Percentiles rank a stretch among this genome's conserved stretches.
These are phyloP conservation scores for Antennarius maculatus DNA, from an alignment of 2,797 vertebrate genomes.

Conservation along the genomic window DNA sequence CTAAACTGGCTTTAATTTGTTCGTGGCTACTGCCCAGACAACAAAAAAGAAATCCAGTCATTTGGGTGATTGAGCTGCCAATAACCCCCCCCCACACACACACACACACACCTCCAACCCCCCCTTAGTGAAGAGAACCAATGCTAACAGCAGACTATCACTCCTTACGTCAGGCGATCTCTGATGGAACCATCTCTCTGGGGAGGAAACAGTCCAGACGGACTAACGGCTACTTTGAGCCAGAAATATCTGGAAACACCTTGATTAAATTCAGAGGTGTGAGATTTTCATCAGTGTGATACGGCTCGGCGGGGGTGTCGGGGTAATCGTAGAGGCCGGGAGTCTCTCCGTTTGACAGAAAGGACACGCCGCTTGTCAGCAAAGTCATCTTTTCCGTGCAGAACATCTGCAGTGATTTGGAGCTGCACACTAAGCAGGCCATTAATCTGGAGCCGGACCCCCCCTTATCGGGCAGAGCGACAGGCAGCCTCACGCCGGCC, in stretches of 20 bases:
- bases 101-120: neutral
- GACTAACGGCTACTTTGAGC: slow-evolving; percentile 37
- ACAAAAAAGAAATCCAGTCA: slow-evolving; percentile 29
- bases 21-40: slow-evolving; percentile 20
- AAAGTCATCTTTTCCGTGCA: slow-evolving; percentile 77
- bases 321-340: slow-evolving; percentile 43
- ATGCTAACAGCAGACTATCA: slow-evolving; percentile 44
- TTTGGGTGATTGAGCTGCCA: slow-evolving; percentile 53
- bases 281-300: slow-evolving; percentile 72
- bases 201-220: slow-evolving; percentile 32
- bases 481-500: slow-evolving; percentile 58
- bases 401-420: slow-evolving; percentile 66
- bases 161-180: slow-evolving; percentile 51
- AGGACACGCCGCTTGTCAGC: slow-evolving; percentile 79
- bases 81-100: slow-evolving; percentile 7
- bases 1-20: slow-evolving; percentile 35
- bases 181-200: slow-evolving; percentile 41
- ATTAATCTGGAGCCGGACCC: slow-evolving; percentile 71
- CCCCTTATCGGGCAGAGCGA: slow-evolving; percentile 69
- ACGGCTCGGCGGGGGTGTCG: slow-evolving; percentile 48
- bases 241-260: slow-evolving; percentile 62
- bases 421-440: slow-evolving; percentile 64
- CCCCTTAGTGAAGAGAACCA: slow-evolving; percentile 23
- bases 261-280: slow-evolving; percentile 70
- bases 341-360: slow-evolving; percentile 66